These are phyloP conservation scores for Scatophagus argus DNA, from an alignment of 2,113 vertebrate genomes.

Conservation along the genomic window DNA sequence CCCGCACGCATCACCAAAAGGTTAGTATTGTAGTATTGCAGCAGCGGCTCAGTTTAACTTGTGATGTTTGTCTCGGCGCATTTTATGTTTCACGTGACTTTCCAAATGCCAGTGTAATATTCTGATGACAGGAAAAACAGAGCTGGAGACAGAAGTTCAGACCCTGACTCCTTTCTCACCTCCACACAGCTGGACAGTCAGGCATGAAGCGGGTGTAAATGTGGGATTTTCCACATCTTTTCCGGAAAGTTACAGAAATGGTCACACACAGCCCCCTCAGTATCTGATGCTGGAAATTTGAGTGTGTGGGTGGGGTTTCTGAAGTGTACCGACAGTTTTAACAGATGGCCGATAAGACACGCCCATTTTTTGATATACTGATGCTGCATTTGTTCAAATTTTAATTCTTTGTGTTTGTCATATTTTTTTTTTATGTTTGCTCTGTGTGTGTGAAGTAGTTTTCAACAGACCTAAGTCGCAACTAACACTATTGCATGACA, in stretches of 20 bases:
- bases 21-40: constrained; percentile 82
- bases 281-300: neutral
- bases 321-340: neutral
- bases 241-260: neutral
- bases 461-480: neutral
- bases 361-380: neutral
- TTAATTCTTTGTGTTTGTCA: neutral
- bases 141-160: neutral
- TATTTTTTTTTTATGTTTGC: neutral
- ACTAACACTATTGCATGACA: neutral
- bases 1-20: constrained; percentile 93
- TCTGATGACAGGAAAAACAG: neutral
- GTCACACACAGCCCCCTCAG: neutral
- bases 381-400: neutral
- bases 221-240: neutral
- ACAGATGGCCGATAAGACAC: neutral
- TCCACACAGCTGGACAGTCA: neutral
- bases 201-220: neutral
- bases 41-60: neutral
- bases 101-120: neutral
- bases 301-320: neutral
- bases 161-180: neutral
- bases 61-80: neutral
- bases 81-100: neutral
- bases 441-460: neutral